Evolutionary conservation across 2,113 vertebrate genomes (phyloP).

Genomic region (Tupaia chinensis): DNA sequence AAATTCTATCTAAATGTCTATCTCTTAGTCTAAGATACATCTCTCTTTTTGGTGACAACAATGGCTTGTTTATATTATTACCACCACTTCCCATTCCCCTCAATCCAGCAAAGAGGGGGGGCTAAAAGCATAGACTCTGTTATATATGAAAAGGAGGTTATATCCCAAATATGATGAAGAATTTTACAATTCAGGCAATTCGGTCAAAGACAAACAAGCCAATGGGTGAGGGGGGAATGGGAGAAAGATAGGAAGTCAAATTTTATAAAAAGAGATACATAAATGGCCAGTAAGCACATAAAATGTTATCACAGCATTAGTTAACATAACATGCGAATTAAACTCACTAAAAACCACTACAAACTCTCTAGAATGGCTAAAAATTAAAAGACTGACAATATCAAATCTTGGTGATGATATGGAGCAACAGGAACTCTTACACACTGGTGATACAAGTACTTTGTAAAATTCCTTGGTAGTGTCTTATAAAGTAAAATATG

Average conservation of each 20-base stretch:
- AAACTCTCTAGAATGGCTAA: background rate
- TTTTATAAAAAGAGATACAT: background rate
- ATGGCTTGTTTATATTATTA: background rate
- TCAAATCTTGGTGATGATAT: background rate
- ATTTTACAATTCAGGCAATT: background rate
- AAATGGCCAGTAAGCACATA: background rate
- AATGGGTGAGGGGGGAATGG: background rate
- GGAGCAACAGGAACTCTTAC: background rate
- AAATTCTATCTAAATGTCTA: slow-evolving; percentile 1
- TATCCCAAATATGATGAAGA: slow-evolving; percentile 9
- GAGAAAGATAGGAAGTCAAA: slow-evolving; percentile 13
- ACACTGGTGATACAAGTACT: background rate
- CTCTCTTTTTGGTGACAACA: background rate
- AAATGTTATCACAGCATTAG: background rate
- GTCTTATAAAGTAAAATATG: background rate
- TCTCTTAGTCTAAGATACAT: background rate
- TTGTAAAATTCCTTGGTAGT: background rate
- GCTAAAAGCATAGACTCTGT: background rate
- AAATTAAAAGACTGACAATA: background rate
- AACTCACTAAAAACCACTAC: background rate
- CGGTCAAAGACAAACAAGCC: background rate
- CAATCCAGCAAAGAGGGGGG: background rate
- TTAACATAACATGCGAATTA: background rate
- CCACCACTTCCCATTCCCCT: background rate
- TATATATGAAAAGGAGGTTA: background rate